phyloP scores from a whole-genome alignment of 2,797 vertebrate genomes.

The Esox lucius region DNA sequence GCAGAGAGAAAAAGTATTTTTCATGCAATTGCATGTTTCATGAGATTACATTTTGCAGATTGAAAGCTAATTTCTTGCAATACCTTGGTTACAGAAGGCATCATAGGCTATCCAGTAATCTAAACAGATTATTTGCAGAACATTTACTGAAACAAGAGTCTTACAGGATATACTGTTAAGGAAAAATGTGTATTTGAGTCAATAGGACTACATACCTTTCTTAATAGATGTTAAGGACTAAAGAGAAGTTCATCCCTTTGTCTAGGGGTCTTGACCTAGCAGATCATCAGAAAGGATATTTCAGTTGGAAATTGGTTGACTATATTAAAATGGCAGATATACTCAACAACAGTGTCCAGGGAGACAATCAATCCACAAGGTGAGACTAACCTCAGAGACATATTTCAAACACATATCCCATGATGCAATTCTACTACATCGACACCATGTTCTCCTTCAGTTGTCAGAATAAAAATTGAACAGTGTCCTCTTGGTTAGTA shows the following conservation, averaged over 20 bases:
- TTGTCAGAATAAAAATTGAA: neutral
- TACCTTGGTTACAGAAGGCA: too few species aligned
- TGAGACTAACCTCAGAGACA: constrained; percentile 47
- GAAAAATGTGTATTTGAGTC: constrained; percentile 30
- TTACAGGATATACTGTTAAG: constrained; percentile 18
- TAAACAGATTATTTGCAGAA: constrained; percentile 1
- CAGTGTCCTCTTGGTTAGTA: neutral
- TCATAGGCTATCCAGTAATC: too few species aligned
- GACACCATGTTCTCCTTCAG: constrained; percentile 25
- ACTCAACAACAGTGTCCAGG: constrained; percentile 5
- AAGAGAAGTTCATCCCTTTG: constrained; percentile 40
- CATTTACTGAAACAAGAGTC: constrained; percentile 9
- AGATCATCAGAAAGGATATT: too few species aligned
- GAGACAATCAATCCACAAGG: constrained; percentile 50
- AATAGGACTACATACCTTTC: neutral
- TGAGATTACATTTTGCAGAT: neutral
- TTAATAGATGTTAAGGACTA: constrained; percentile 38
- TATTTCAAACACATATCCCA: constrained; percentile 26
- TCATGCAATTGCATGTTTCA: neutral
- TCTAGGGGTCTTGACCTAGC: neutral
- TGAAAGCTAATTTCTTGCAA: too few species aligned
- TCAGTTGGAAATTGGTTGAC: too few species aligned
- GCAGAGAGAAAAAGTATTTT: neutral
- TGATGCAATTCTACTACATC: constrained; percentile 30
- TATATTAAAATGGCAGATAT: too few species aligned